Conservation (phyloP, 2,888 invertebrate species). For the Cerceris ruficornis region DNA sequence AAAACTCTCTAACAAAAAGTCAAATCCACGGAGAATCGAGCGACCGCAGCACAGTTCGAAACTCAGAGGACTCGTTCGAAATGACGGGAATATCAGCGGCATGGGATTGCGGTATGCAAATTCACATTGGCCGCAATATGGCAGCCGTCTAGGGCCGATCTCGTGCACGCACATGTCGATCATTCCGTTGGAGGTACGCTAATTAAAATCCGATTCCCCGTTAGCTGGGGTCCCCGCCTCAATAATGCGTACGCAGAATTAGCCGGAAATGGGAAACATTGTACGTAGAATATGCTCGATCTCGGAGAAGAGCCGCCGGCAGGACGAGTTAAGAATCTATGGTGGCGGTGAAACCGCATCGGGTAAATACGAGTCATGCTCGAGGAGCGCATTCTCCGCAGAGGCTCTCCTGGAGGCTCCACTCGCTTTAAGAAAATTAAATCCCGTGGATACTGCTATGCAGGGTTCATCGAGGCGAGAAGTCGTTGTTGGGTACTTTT, state of each 20-base stretch:
- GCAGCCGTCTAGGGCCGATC: not conserved
- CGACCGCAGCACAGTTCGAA: too few relatives aligned
- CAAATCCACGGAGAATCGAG: too few relatives aligned
- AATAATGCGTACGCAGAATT: conserved; percentile 19
- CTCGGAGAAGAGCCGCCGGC: conserved; percentile 25
- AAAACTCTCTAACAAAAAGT: too few relatives aligned
- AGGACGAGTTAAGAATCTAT: conserved; percentile 58
- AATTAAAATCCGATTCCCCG: conserved; percentile 62
- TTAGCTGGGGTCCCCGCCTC: conserved; percentile 44
- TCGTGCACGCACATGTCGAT: conserved; percentile 39
- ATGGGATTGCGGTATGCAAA: too few relatives aligned
- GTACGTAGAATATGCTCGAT: conserved; percentile 17
- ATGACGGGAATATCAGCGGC: too few relatives aligned
- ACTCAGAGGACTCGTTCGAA: too few relatives aligned
- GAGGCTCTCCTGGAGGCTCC: conserved; percentile 60
- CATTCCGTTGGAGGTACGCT: conserved; percentile 49
- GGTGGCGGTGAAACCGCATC: conserved; percentile 61
- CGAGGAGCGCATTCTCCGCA: conserved; percentile 73
- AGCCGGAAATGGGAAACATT: conserved; percentile 34
- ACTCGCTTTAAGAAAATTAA: too few relatives aligned
- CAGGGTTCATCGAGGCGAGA: too few relatives aligned
- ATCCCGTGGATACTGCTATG: too few relatives aligned
- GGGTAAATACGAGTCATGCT: conserved; percentile 76
- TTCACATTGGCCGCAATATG: too few relatives aligned
- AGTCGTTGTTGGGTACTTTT: too few relatives aligned